Evolutionary conservation across 2,888 invertebrate genomes (phyloP).

Genomic region (Nephrotoma appendiculata): DNA sequence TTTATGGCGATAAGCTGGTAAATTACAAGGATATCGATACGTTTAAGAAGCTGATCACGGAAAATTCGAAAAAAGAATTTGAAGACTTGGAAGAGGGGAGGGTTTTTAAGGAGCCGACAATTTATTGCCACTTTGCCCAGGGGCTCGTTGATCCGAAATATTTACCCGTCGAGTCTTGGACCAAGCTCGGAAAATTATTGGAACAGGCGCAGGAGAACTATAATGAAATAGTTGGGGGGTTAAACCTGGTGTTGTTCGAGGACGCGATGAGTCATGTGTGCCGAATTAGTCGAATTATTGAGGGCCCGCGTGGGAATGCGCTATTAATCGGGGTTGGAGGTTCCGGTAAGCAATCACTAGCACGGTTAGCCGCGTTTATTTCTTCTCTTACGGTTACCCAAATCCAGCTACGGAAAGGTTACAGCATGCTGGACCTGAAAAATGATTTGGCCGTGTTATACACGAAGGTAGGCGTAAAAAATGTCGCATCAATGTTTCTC

Average conservation of each 20-base stretch:
- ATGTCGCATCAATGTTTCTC: constrained; percentile 69
- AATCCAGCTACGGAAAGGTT: constrained; percentile 78
- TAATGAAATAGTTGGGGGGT: constrained; percentile 78
- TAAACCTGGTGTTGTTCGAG: constrained; percentile 89
- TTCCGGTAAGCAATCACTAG: constrained; percentile 85
- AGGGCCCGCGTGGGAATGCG: constrained; percentile 84
- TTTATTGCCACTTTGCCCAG: constrained; percentile 84
- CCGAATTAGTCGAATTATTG: constrained; percentile 82
- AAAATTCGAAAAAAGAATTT: constrained; percentile 67
- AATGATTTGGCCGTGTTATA: constrained; percentile 60
- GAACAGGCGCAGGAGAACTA: constrained; percentile 70
- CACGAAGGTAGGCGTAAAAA: constrained; percentile 74
- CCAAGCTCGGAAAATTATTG: constrained; percentile 53
- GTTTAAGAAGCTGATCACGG: constrained; percentile 57
- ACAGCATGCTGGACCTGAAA: constrained; percentile 67
- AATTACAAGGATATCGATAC: constrained; percentile 60
- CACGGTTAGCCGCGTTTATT: constrained; percentile 77
- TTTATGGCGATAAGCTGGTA: constrained; percentile 83
- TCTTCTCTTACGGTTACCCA: constrained; percentile 87
- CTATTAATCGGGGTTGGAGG: constrained; percentile 88
- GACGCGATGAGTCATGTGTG: constrained; percentile 93
- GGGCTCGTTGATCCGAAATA: constrained; percentile 88
- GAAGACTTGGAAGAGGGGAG: constrained; percentile 59
- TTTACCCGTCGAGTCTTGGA: constrained; percentile 59
- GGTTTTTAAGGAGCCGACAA: constrained; percentile 60